Evolutionary conservation across 2,797 vertebrate genomes (phyloP).

Genomic region (Champsocephalus gunnari): DNA sequence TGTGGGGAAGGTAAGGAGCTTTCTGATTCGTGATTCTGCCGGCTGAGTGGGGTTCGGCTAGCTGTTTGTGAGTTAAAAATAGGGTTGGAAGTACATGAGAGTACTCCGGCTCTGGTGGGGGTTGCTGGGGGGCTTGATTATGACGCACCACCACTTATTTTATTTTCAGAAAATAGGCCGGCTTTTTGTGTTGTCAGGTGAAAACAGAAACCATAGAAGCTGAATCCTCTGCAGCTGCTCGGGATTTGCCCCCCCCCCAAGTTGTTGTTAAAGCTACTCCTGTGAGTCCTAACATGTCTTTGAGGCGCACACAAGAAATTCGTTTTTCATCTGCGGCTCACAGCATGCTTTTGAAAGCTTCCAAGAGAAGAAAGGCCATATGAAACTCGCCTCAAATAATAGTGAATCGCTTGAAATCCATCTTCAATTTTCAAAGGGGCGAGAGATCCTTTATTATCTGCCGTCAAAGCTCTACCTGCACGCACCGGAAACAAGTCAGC

Average conservation of each 20-base stretch:
- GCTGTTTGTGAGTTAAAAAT: constrained; percentile 82
- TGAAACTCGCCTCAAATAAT: constrained; percentile 44
- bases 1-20: constrained; percentile 78
- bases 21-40: constrained; percentile 51
- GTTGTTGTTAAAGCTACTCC: constrained; percentile 21
- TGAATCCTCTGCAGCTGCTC: neutral
- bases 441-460: constrained; percentile 55
- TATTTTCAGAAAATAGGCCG: constrained; percentile 11
- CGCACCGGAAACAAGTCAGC: constrained; percentile 58
- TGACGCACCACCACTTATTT: constrained; percentile 23
- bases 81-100: constrained; percentile 74
- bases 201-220: neutral
- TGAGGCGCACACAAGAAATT: constrained; percentile 41
- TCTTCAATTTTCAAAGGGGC: constrained; percentile 41
- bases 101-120: constrained; percentile 59
- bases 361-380: constrained; percentile 38
- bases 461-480: constrained; percentile 53
- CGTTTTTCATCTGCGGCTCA: constrained; percentile 47
- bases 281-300: constrained; percentile 39
- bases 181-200: constrained; percentile 16
- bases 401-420: constrained; percentile 54
- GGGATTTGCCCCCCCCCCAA: neutral
- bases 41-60: constrained; percentile 66
- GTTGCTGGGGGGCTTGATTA: constrained; percentile 23
- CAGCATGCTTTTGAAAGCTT: constrained; percentile 41